Base-by-base conservation (phyloP, 2,888 invertebrate genomes). In the Trilocha varians region DNA sequence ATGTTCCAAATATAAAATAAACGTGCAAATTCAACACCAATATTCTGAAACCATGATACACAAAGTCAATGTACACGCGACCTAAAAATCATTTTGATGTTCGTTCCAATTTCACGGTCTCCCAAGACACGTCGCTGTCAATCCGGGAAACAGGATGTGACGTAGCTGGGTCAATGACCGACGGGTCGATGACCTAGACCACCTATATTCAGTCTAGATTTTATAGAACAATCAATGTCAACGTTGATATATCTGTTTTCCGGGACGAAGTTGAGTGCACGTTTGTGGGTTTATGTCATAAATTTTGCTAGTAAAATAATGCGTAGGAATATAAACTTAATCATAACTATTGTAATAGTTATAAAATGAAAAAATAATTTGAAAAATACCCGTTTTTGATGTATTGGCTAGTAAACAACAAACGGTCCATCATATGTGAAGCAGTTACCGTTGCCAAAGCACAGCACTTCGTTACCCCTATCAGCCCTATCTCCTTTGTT, bases 91-190 rank as follows among this genome's bases (percentile, higher is more conserved):
- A 25, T 5, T 25, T 25, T 25, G 11, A 25, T 25, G 25, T 11
- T 5, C 11, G 25, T 25, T 11, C 25, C 5, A 9, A 25, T 25
- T 25, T 25, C 25, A n/a, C n/a, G n/a, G n/a, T n/a, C n/a, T n/a
- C 25, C 6, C 25, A 42, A 48, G 45, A 42, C 42, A 44, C 40
- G 40, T 41, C 11, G 42, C 43, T 46, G 47, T 48, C 47, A 45
- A 44, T 50, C 42, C 33, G 35, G 38, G 35, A 6, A 40, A 37
- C 32, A 41, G 48, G 47, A 46, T 47, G 41, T 59, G 57, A 58
- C 62, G 57, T 34, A 42, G 42, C 42, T 16, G 43, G 59, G 45
- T 46, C 62, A 56, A 50, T 46, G 58, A 47, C 50, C 50, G 39
- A 32, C 18, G 37, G 52, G 50, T 57, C 61, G 38, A 51, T 44